Percentiles rank a stretch among this genome's conserved stretches.
Conservation (phyloP, 2,888 invertebrate species). For the Odontocolon sp. region DNA sequence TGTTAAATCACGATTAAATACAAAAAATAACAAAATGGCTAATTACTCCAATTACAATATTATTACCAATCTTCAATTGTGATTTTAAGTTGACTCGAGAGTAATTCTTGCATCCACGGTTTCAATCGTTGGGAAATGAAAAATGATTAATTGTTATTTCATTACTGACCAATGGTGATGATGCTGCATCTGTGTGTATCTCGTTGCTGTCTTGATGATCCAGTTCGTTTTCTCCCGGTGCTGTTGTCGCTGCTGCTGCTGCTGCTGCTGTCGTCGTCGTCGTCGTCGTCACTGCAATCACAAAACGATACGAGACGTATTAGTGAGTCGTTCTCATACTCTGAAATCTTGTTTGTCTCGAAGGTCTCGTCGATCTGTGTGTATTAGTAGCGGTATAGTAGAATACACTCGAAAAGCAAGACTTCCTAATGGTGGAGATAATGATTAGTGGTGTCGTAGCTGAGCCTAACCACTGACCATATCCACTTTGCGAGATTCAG, state of each 20-base stretch:
- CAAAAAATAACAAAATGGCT: too few species aligned
- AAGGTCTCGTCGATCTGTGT: slow-evolving; percentile 14
- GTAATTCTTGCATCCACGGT: too few species aligned
- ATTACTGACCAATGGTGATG: slow-evolving; percentile 72
- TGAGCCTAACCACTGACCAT: slow-evolving; percentile 57
- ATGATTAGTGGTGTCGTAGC: slow-evolving; percentile 49
- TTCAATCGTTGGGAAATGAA: too few species aligned
- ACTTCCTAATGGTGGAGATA: slow-evolving; percentile 54
- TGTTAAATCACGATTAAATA: too few species aligned
- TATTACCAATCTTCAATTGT: too few species aligned
- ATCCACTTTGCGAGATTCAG: slow-evolving; percentile 51
- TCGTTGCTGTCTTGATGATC: slow-evolving; percentile 69
- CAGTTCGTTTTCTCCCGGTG: slow-evolving; percentile 66
- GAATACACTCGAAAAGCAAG: slow-evolving; percentile 22
- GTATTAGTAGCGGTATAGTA: neutral
- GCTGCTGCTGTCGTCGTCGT: slow-evolving; percentile 20
- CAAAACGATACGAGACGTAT: slow-evolving; percentile 24
- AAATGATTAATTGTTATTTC: too few species aligned
- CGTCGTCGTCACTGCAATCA: slow-evolving; percentile 69
- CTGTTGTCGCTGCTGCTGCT: slow-evolving; percentile 25
- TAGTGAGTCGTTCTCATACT: slow-evolving; percentile 16
- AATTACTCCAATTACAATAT: too few species aligned
- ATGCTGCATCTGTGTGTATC: slow-evolving; percentile 71
- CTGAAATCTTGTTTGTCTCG: slow-evolving; percentile 30
- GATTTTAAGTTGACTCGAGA: too few species aligned